Evolutionary conservation across 2,888 invertebrate species (phyloP).

Genomic region (Troides aeacus): DNA sequence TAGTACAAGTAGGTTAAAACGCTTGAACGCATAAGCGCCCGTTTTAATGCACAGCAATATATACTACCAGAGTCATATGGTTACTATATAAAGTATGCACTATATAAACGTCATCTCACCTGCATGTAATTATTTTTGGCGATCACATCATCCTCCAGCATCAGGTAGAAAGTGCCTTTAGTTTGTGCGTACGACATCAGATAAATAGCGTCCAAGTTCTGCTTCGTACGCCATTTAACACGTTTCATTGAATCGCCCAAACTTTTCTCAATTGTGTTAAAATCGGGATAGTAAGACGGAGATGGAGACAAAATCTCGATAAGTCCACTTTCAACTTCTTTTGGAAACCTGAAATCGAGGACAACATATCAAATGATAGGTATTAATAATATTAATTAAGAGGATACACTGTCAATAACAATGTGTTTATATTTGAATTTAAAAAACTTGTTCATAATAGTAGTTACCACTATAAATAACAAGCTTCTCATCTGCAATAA

Average conservation of each 20-base stretch:
- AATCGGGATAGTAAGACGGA: constrained; percentile 91
- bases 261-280: constrained; percentile 86
- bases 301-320: constrained; percentile 95
- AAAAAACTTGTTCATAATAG: background rate
- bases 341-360: constrained; percentile 82
- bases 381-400: background rate
- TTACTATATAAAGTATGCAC: background rate
- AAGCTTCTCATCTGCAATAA: background rate
- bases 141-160: constrained; percentile 96
- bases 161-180: constrained; percentile 93
- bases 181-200: constrained; percentile 96
- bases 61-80: background rate
- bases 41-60: background rate
- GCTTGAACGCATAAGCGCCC: background rate
- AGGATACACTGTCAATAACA: background rate
- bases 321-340: constrained; percentile 87
- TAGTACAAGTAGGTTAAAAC: background rate
- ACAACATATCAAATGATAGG: background rate
- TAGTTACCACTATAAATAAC: too few relatives aligned
- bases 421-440: background rate
- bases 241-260: constrained; percentile 92
- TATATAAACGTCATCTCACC: constrained; percentile 80
- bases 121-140: constrained; percentile 91
- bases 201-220: constrained; percentile 95
- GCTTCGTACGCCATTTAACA: constrained; percentile 95